These are phyloP conservation scores for Podabrus alpinus DNA, from an alignment of 2,888 invertebrate genomes.

Conservation along the genomic window DNA sequence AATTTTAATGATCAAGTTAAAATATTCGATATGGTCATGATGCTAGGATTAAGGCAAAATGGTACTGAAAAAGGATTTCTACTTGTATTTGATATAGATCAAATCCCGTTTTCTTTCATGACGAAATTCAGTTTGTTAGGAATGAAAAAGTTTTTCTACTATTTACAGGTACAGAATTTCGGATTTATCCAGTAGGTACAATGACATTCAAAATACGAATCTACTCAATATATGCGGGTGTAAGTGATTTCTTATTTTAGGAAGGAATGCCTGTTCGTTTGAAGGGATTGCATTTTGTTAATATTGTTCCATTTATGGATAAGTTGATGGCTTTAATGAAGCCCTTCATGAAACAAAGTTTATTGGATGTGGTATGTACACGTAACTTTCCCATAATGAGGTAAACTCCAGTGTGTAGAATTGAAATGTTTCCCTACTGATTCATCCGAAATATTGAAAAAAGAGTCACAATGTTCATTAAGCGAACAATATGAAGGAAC, in stretches of 20 bases:
- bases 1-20: slow-evolving; percentile 58
- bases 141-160: slow-evolving; percentile 69
- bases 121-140: slow-evolving; percentile 64
- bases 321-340: slow-evolving; percentile 68
- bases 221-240: too few relatives aligned
- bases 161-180: slow-evolving; percentile 60
- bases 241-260: slow-evolving; percentile 14
- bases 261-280: slow-evolving; percentile 64
- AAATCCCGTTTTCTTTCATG: slow-evolving; percentile 64
- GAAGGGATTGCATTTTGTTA: slow-evolving; percentile 71
- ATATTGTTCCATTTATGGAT: slow-evolving; percentile 72
- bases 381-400: too few relatives aligned
- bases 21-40: slow-evolving; percentile 60
- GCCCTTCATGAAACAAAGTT: slow-evolving; percentile 74
- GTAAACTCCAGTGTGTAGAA: too few relatives aligned
- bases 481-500: too few relatives aligned
- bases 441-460: too few relatives aligned
- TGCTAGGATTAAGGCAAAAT: slow-evolving; percentile 59
- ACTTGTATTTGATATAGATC: slow-evolving; percentile 66
- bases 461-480: too few relatives aligned
- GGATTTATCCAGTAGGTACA: too few relatives aligned
- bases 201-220: too few relatives aligned
- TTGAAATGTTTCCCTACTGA: too few relatives aligned
- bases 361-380: slow-evolving; percentile 48
- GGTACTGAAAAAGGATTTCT: slow-evolving; percentile 61